phyloP scores from a whole-genome alignment of 2,113 vertebrate genomes.

The Naja naja region DNA sequence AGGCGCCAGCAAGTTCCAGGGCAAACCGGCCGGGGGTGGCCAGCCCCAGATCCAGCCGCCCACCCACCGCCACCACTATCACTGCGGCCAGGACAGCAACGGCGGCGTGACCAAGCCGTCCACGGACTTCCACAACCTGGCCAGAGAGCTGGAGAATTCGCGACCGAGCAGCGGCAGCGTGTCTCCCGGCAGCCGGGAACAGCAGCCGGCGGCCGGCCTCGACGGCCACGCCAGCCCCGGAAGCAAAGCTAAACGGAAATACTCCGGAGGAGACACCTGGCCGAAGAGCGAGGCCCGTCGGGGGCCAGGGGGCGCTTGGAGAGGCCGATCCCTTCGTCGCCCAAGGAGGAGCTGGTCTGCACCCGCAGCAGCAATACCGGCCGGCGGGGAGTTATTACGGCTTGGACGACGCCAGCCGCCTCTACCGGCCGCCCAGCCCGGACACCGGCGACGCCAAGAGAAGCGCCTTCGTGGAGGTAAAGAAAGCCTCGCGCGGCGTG shows the following conservation, averaged over 20 bases:
- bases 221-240: constrained; percentile 18
- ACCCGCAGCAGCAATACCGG: constrained; percentile 87
- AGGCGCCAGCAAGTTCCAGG: constrained; percentile 46
- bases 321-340: constrained; percentile 66
- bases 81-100: constrained; percentile 63
- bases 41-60: not conserved
- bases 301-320: constrained; percentile 48
- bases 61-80: not conserved
- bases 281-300: constrained; percentile 26
- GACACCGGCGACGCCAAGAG: constrained; percentile 81
- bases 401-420: constrained; percentile 80
- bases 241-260: constrained; percentile 78
- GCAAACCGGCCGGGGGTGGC: constrained; percentile 38
- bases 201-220: constrained; percentile 52
- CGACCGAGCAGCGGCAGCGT: constrained; percentile 50
- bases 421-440: constrained; percentile 77
- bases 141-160: constrained; percentile 87
- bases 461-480: constrained; percentile 95
- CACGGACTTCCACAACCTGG: constrained; percentile 95
- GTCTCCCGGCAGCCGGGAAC: constrained; percentile 45
- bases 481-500: constrained; percentile 73
- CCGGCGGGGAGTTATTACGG: constrained; percentile 80
- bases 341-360: constrained; percentile 83
- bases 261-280: constrained; percentile 67
- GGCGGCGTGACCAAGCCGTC: constrained; percentile 78